phyloP scores from a whole-genome alignment of 1,140 invertebrate species.

The Penaeus indicus region DNA sequence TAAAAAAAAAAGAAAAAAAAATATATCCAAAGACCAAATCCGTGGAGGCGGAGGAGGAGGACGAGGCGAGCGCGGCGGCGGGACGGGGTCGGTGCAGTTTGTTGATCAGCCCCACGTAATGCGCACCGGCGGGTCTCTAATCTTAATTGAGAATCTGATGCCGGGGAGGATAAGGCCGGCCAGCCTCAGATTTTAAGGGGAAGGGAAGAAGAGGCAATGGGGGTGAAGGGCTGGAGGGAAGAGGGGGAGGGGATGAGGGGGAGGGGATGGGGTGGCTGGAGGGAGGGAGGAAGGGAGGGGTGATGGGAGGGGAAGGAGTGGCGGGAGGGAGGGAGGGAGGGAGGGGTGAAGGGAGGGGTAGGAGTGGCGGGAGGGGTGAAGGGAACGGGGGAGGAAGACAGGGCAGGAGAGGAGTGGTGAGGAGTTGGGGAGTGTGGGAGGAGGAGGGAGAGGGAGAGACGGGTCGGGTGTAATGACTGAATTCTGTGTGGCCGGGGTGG shows the following conservation, averaged over 20 bases:
- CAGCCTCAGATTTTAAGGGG: constrained; percentile 34
- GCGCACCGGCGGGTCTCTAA: constrained; percentile 28
- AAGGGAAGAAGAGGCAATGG: not conserved
- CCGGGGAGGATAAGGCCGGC: constrained; percentile 28
- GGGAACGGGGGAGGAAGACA: not conserved
- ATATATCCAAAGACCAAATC: not conserved
- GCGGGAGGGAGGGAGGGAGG: not conserved
- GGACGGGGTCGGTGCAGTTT: constrained; percentile 10
- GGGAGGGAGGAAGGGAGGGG: not conserved
- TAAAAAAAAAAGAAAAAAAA: not conserved
- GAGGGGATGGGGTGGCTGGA: not conserved
- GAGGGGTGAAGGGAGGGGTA: not conserved
- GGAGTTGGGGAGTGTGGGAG: not conserved
- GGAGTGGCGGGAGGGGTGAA: not conserved
- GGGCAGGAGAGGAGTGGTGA: not conserved
- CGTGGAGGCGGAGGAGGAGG: not conserved
- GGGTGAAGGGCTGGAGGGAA: not conserved
- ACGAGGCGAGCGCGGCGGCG: not conserved
- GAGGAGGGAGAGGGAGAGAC: not conserved
- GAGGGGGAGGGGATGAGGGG: not conserved
- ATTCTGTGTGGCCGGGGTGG: too few relatives aligned
- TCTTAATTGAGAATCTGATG: constrained; percentile 59
- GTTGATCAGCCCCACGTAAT: constrained; percentile 43
- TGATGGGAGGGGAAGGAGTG: too few relatives aligned
- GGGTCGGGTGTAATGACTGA: too few relatives aligned